Evolutionary conservation across 2,113 vertebrate species (phyloP).

Genomic region (Callospermophilus lateralis): DNA sequence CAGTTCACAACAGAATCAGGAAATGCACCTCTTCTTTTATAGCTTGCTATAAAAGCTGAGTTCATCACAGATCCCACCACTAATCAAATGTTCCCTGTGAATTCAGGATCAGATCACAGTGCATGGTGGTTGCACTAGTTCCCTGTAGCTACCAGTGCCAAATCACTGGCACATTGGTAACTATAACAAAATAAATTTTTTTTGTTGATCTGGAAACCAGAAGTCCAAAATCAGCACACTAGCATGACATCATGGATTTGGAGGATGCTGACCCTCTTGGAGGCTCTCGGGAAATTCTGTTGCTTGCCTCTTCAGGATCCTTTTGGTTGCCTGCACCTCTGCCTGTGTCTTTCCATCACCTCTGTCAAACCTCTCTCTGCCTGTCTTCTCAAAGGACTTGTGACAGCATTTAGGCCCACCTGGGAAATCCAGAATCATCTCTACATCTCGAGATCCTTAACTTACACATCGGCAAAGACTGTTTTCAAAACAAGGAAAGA

Average conservation of each 20-base stretch:
- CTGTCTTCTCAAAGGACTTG: background rate
- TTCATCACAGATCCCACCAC: background rate
- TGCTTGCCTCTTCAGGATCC: too few relatives aligned
- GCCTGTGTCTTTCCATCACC: background rate
- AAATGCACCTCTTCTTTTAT: background rate
- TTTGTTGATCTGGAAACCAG: background rate
- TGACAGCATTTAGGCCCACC: background rate
- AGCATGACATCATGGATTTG: background rate
- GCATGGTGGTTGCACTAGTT: rapidly evolving
- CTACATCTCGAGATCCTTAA: background rate
- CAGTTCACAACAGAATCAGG: background rate
- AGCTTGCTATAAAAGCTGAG: background rate
- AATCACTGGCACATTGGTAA: background rate
- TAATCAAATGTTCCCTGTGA: background rate
- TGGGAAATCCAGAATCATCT: background rate
- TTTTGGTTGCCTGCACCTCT: background rate
- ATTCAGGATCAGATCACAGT: rapidly evolving
- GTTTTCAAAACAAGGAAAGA: background rate
- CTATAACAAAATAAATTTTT: background rate
- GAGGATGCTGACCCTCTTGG: rapidly evolving
- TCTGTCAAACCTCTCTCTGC: background rate
- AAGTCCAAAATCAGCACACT: background rate
- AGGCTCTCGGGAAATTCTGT: background rate
- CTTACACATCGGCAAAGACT: background rate
- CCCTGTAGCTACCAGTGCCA: background rate